phyloP scores from a whole-genome alignment of 92 coral and sea anemone species.

The Phenganax marumi region DNA sequence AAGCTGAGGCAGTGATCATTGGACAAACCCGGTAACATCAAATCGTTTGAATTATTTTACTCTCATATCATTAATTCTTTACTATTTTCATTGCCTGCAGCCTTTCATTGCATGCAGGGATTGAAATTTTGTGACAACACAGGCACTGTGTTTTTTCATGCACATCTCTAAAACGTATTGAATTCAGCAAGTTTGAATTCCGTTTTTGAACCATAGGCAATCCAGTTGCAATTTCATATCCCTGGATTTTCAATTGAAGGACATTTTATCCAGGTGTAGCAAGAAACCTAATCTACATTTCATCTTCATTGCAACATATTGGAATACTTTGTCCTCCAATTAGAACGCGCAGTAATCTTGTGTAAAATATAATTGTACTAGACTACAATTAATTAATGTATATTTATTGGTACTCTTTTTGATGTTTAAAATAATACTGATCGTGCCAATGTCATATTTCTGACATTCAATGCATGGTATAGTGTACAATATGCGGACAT shows the following conservation, averaged over 20 bases:
- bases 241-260: too few species aligned
- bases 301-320: not conserved
- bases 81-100: too few species aligned
- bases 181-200: too few species aligned
- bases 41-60: not conserved
- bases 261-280: too few species aligned
- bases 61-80: not conserved
- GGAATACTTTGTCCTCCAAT: not conserved
- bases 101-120: too few species aligned
- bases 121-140: too few species aligned
- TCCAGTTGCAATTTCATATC: too few species aligned
- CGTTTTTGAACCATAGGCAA: too few species aligned
- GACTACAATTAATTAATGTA: not conserved
- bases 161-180: too few species aligned
- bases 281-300: not conserved
- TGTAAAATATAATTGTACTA: constrained; percentile 11
- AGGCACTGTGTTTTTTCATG: too few species aligned
- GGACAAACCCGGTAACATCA: not conserved
- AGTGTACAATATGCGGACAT: not conserved
- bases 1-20: constrained; percentile 68
- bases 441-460: not conserved
- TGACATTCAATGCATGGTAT: not conserved
- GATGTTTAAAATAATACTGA: not conserved
- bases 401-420: not conserved
- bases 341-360: not conserved